Evolutionary conservation across 2,113 vertebrate species (phyloP).

Genomic region (Gobiocypris rarus): DNA sequence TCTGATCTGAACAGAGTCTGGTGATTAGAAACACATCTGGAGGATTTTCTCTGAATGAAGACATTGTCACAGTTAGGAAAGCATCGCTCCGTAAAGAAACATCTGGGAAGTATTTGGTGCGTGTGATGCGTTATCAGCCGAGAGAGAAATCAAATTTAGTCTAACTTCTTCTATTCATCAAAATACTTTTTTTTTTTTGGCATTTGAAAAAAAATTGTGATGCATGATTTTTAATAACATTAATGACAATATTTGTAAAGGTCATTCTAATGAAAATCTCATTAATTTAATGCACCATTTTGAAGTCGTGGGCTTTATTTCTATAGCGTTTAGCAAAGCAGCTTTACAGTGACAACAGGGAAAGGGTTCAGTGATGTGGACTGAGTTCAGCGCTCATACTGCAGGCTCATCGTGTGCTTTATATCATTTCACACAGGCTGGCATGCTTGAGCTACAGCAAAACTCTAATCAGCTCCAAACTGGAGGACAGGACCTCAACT

Average conservation of each 20-base stretch:
- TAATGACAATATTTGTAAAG: not conserved
- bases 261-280: not conserved
- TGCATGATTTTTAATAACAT: no score
- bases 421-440: no score
- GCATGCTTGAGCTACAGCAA: no score
- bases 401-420: no score
- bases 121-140: constrained; percentile 76
- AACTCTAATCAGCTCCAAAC: not conserved
- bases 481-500: not conserved
- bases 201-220: not conserved
- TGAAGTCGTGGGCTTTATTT: no score
- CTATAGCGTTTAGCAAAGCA: no score
- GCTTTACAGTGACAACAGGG: no score
- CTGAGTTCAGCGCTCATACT: no score
- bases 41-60: constrained; percentile 72
- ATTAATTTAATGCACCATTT: not conserved
- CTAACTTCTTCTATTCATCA: no score
- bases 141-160: not conserved
- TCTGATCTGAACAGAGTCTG: not conserved
- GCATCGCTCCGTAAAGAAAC: constrained; percentile 73
- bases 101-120: constrained; percentile 79
- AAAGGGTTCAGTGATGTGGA: no score
- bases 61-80: constrained; percentile 76
- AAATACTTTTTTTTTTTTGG: not conserved
- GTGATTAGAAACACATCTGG: not conserved